Evolutionary conservation across 2,113 vertebrate species (phyloP).

Genomic region (Tinamus guttatus): DNA sequence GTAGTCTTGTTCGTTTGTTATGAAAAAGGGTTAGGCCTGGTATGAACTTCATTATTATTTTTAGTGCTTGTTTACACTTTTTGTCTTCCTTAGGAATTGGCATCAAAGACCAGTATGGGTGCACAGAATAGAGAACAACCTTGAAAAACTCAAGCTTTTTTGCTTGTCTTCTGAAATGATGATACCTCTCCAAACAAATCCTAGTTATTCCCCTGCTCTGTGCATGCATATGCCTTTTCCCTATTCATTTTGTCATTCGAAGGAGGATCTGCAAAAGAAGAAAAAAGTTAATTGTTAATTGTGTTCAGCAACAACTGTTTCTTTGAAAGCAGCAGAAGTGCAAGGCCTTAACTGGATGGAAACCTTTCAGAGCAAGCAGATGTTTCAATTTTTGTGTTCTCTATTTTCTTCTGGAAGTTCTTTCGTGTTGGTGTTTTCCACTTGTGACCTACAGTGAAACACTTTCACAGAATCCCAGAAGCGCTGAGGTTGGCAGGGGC

Average conservation of each 20-base stretch:
- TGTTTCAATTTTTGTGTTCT: not conserved
- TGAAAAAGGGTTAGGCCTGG: not conserved
- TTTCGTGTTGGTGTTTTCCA: conserved; percentile 33
- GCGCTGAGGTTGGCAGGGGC: too few relatives aligned
- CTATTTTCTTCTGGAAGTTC: not conserved
- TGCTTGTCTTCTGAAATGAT: not conserved
- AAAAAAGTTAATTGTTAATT: not conserved
- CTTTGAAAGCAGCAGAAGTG: not conserved
- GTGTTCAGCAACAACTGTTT: not conserved
- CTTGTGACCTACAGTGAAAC: conserved; percentile 18
- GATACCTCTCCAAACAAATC: not conserved
- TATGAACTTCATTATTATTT: not conserved
- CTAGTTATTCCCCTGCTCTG: not conserved
- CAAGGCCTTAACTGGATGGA: not conserved
- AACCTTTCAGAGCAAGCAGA: not conserved
- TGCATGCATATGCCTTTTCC: not conserved
- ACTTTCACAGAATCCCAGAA: too few relatives aligned
- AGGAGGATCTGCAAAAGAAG: not conserved
- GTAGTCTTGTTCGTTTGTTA: not conserved
- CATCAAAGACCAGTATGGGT: not conserved
- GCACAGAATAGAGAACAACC: not conserved
- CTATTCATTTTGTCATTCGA: not conserved
- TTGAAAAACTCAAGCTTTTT: not conserved
- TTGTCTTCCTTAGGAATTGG: not conserved
- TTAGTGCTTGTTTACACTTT: not conserved